phyloP scores from a whole-genome alignment of 2,888 invertebrate species.

The Rhagophthalmus giganteus region DNA sequence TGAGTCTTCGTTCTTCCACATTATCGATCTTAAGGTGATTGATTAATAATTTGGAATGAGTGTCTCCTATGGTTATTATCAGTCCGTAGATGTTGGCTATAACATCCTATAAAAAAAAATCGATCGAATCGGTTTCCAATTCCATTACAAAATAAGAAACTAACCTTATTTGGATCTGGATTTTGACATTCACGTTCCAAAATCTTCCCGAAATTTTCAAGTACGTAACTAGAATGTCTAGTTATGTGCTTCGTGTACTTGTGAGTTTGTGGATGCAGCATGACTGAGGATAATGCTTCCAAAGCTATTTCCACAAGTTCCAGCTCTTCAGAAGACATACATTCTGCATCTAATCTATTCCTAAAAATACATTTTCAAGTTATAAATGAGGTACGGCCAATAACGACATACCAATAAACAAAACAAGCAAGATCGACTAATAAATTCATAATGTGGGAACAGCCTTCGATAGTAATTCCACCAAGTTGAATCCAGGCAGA shows the following conservation, averaged over 20 bases:
- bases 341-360: slow-evolving; percentile 55
- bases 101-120: slow-evolving; percentile 63
- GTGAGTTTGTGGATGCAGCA: slow-evolving; percentile 65
- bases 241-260: slow-evolving; percentile 59
- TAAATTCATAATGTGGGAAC: slow-evolving; percentile 47
- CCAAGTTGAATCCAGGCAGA: slow-evolving; percentile 67
- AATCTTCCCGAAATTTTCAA: slow-evolving; percentile 61
- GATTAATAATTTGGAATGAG: slow-evolving; percentile 65
- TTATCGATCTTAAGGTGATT: slow-evolving; percentile 58
- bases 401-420: slow-evolving; percentile 51
- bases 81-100: slow-evolving; percentile 68
- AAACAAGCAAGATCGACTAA: slow-evolving; percentile 53
- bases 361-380: slow-evolving; percentile 36
- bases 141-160: slow-evolving; percentile 6
- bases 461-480: slow-evolving; percentile 51
- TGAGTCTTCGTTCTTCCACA: slow-evolving; percentile 59
- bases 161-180: slow-evolving; percentile 50
- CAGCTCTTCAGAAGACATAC: slow-evolving; percentile 60
- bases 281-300: slow-evolving; percentile 63
- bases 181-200: slow-evolving; percentile 56
- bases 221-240: slow-evolving; percentile 62
- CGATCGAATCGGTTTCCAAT: neutral
- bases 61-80: slow-evolving; percentile 71
- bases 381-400: slow-evolving; percentile 2
- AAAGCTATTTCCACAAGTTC: slow-evolving; percentile 64